Percentiles rank a stretch among this genome's conserved stretches.
Conservation (phyloP, 2,113 vertebrate species). For the Tychaedon coryphoeus region DNA sequence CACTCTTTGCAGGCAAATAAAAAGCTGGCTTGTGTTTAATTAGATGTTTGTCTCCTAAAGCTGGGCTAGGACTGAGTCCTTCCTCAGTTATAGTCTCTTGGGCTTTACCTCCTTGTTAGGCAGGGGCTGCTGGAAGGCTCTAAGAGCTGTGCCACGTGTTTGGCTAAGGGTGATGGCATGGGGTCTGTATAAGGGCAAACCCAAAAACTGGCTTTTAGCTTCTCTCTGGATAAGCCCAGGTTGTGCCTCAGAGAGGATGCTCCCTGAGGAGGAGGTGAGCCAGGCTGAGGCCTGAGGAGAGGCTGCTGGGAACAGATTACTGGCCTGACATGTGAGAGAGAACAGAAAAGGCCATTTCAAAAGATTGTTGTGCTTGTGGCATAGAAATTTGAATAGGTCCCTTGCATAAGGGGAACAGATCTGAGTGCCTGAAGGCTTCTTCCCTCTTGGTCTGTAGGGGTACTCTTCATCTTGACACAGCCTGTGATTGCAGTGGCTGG, state of each 20-base stretch:
- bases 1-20: not conserved
- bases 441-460: fast-evolving
- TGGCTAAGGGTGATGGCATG: not conserved
- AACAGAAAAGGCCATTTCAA: not conserved
- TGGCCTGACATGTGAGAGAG: not conserved
- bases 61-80: not conserved
- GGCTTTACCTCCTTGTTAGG: fast-evolving
- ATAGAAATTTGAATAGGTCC: not conserved
- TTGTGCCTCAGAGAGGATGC: fast-evolving
- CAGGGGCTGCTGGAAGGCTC: not conserved
- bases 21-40: not conserved
- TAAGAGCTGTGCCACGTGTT: not conserved
- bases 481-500: not conserved
- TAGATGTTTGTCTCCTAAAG: not conserved
- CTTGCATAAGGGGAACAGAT: not conserved
- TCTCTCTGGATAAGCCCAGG: fast-evolving
- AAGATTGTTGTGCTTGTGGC: not conserved
- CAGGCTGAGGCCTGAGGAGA: not conserved
- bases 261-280: not conserved
- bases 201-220: fast-evolving
- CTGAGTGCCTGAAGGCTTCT: not conserved
- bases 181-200: fast-evolving
- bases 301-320: not conserved
- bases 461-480: not conserved
- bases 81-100: not conserved